Base-by-base conservation (phyloP, 2,888 invertebrate genomes). In the Molorchus minor region DNA sequence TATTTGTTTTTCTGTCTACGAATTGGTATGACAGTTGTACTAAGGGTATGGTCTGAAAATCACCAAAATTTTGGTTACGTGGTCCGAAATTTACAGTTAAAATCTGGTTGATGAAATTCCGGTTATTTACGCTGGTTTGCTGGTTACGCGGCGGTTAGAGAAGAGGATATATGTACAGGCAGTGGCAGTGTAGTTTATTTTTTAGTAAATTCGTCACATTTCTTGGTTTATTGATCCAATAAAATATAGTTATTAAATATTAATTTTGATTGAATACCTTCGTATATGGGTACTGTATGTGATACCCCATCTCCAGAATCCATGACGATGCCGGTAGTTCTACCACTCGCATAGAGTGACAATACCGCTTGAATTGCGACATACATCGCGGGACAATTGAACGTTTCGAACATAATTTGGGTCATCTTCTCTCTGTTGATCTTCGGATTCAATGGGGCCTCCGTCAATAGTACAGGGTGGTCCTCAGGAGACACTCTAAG, bases 371-470 rank as follows among this genome's bases (percentile, higher is more conserved):
- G 90, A 77, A 90, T 89, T 64, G 88, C 88, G 20, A 90, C 89
- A 76, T 88, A 88, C 88, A 88, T 88, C 40, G 80, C 84, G 0
- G 84, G 83, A 4, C 86, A 82, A 40, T 84, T 83, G 67, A 88
- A 87, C 0, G 84, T 82, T 73, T 88, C 88, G 65, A 88, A 84
- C 83, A 84, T 84, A 55, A 85, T 84, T 72, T 85, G 84, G 15
- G 90, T 90, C 90, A 91, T 91, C 81, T 88, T 90, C 78, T 93
- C 92, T 67, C 94, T 85, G 82, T 94, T 92, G 59, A 87, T 88
- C 77, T 88, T 90, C 15, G 92, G 89, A 73, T 91, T 90, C 44
- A 93, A 83, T 0, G 94, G 93, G 41, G 93, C 92, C 75, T 93
- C 89, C 1, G 92, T 89, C 62, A 92, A 84, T 71, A 94, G 84